Conservation (phyloP, 2,797 vertebrate species). For the Neopelma chrysocephalum region DNA sequence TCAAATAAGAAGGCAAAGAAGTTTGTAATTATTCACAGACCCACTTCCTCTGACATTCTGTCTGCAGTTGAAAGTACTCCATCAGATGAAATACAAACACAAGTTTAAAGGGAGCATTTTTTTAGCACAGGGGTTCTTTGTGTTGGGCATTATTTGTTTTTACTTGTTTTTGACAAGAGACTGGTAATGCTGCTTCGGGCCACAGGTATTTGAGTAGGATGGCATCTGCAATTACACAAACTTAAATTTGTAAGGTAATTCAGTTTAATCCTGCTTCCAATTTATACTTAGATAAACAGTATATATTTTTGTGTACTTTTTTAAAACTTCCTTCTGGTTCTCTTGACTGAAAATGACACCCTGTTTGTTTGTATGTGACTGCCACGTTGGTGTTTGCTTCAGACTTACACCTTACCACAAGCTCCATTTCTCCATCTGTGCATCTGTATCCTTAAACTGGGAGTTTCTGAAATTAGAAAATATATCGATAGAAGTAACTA, state of each 20-base stretch:
- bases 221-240: neutral
- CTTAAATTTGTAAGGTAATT: no score
- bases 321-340: neutral
- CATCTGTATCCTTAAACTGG: neutral
- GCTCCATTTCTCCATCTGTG: neutral
- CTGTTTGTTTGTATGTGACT: rapidly evolving
- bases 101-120: neutral
- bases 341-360: neutral
- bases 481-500: neutral
- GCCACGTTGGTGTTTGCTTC: neutral
- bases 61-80: neutral
- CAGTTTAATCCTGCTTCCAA: neutral
- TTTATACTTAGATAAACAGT: neutral
- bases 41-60: neutral
- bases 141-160: neutral
- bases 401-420: neutral
- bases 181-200: neutral
- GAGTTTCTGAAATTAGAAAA: neutral
- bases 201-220: neutral
- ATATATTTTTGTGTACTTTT: neutral
- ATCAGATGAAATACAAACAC: neutral
- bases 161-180: neutral
- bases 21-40: neutral
- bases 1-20: neutral
- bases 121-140: neutral